Base-by-base conservation (phyloP, 1,140 invertebrate species). In the Campoletis sonorensis region DNA sequence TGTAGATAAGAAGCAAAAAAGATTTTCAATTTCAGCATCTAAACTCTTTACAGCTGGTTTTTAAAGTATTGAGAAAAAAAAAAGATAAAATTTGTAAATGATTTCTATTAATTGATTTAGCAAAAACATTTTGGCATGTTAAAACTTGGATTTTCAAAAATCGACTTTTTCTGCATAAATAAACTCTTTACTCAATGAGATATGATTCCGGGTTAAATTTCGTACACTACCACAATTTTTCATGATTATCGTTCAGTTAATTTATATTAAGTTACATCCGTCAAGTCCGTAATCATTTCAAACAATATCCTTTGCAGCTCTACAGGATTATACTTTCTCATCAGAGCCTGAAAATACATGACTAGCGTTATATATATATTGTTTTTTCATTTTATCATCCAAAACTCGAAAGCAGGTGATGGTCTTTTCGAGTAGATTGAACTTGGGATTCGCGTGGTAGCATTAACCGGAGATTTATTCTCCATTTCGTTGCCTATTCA, bases 401-500 rank as follows among this genome's bases (percentile, higher is more conserved):
- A 7, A 58, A 64, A 64, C 23, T 26, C n/a, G 23, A 26, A 64
- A 64, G 61, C 61, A 13, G 61, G 2, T 54, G n/a, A 54, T 54
- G 8, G 61, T 64, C 15, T 5, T 13, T 54, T 54, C 49, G 72
- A 75, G 26, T 13, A 54, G 21, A 15, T 10, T 26, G 23, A 23
- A 26, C 11, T 23, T 64, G 61, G 33, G 27, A 58, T 58, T 27
- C 21, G 10, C 72, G 72, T 54, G 49, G 13, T n/a, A 54, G 21
- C n/a, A 54, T 27, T 75, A 27, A 45, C 40, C 40, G 13, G 72
- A 49, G 40, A 58, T 27, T n/a, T n/a, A n/a, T 54, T 15, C 23
- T 58, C n/a, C 23, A 23, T 75, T 77, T 77, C 73, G 73, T 77
- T 77, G 73, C 73, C 54, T 77, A 77, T 77, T 61, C 51, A 77